Conservation (phyloP, 2,797 vertebrate species). For the Leucoraja ocellata region DNA sequence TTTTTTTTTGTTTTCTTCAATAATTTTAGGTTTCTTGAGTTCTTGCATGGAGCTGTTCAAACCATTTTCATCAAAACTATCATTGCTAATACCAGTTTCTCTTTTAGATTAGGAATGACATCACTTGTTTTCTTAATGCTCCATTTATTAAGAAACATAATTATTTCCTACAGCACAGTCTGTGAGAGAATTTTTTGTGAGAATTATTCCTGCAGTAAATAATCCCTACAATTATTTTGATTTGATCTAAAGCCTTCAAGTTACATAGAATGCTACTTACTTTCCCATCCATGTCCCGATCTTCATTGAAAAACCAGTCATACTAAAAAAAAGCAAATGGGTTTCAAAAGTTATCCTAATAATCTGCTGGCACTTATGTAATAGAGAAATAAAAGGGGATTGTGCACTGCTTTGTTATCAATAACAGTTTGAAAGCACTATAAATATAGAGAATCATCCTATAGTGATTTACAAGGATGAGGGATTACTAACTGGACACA, state of each 20-base stretch:
- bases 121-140: not conserved
- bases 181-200: not conserved
- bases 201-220: not conserved
- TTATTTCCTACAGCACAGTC: not conserved
- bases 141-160: not conserved
- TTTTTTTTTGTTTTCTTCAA: not conserved
- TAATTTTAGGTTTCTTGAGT: not conserved
- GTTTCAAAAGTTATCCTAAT: not conserved
- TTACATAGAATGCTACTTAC: conserved; percentile 54
- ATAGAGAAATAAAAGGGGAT: not conserved
- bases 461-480: not conserved
- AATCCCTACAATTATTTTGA: no score
- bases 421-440: not conserved
- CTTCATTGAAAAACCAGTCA: conserved; percentile 88
- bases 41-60: not conserved
- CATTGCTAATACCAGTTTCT: not conserved
- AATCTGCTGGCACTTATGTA: not conserved
- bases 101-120: not conserved
- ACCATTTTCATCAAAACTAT: not conserved
- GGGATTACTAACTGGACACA: not conserved
- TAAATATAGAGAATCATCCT: not conserved
- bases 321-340: conserved; percentile 56
- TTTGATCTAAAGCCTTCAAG: not conserved
- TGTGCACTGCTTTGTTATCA: not conserved
- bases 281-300: conserved; percentile 84